Conservation (phyloP, 2,113 vertebrate genomes). For the Damaliscus lunatus region DNA sequence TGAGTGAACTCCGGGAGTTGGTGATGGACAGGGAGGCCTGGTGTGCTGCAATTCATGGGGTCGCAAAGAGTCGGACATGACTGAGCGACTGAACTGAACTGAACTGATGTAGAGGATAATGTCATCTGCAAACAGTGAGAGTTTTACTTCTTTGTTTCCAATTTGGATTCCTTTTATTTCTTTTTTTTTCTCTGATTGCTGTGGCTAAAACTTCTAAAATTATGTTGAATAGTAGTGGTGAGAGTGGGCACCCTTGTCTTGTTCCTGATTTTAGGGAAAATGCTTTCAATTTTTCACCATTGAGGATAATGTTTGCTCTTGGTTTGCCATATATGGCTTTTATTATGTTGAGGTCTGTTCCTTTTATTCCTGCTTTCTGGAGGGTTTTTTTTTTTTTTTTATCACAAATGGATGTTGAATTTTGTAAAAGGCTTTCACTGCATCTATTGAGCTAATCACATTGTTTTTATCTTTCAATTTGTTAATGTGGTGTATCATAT, state of each 20-base stretch:
- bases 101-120: background rate
- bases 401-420: background rate
- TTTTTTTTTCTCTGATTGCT: background rate
- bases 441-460: background rate
- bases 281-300: background rate
- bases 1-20: too few species aligned
- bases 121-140: background rate
- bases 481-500: background rate
- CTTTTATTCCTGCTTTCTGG: background rate
- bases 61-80: accelerated
- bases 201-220: background rate
- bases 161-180: background rate
- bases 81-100: too few species aligned
- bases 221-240: background rate
- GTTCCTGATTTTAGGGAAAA: background rate
- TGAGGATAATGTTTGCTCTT: background rate
- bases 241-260: background rate
- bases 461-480: background rate
- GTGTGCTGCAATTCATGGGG: too few species aligned
- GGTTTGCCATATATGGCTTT: background rate
- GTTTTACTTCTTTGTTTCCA: background rate
- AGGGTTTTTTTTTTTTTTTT: background rate
- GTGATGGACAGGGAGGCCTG: too few species aligned
- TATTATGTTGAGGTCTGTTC: background rate
- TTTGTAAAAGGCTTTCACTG: background rate